phyloP scores from a whole-genome alignment of 2,888 invertebrate species.

The Stenodema calcarata region DNA sequence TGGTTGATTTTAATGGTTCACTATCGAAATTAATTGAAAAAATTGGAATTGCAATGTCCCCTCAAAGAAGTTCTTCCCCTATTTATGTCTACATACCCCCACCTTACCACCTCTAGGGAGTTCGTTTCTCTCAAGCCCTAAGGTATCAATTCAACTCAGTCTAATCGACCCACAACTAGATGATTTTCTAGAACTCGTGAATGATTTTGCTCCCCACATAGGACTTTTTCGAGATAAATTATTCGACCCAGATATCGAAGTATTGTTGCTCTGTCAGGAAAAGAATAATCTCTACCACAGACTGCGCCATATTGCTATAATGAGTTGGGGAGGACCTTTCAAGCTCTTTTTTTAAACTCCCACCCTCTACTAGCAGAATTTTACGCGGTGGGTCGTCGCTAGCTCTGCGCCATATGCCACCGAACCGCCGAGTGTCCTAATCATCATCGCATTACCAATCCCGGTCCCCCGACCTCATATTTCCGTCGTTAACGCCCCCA shows the following conservation, averaged over 20 bases:
- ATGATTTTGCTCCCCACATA: too few relatives aligned
- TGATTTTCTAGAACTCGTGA: too few relatives aligned
- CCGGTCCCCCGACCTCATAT: conserved; percentile 3
- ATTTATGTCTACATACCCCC: too few relatives aligned
- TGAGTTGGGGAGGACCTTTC: background rate
- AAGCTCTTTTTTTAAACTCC: background rate
- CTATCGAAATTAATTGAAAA: too few relatives aligned
- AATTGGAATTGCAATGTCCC: too few relatives aligned
- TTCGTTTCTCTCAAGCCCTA: too few relatives aligned
- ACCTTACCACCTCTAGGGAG: too few relatives aligned
- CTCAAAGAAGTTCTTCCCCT: too few relatives aligned
- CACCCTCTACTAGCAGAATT: background rate
- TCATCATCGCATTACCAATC: conserved; percentile 36
- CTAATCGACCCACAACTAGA: too few relatives aligned
- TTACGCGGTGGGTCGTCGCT: background rate
- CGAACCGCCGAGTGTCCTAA: conserved; percentile 5
- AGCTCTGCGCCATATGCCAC: conserved; percentile 1
- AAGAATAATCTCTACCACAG: background rate
- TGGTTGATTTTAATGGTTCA: too few relatives aligned
- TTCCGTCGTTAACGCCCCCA: conserved; percentile 2
- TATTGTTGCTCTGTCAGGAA: background rate
- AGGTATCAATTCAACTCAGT: too few relatives aligned
- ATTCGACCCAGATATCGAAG: background rate
- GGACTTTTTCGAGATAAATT: background rate
- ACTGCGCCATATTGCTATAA: background rate